Evolutionary conservation across 2,113 vertebrate species (phyloP), one percentile per base, ranked within the genome.

Genomic region (Ptilorrhoa leucosticta): DNA sequence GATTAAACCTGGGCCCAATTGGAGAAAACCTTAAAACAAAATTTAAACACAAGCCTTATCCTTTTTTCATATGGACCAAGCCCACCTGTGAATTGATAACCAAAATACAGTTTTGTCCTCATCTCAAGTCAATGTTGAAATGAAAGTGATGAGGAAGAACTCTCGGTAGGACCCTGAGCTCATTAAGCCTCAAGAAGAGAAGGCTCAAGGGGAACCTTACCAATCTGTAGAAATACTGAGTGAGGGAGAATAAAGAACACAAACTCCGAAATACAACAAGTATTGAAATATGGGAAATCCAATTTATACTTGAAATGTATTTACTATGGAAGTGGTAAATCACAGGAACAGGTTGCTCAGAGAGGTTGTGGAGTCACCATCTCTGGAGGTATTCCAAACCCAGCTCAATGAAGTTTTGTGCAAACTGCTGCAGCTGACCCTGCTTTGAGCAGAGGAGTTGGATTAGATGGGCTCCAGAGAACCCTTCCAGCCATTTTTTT

Each of bases 1-100:
- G n/a, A 39, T 33, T 70, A 57, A 93, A 75, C 19, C 57, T 56
- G 44, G 6, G 15, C 28, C 12, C 2, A 0, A 0, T 3, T 69
- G 54, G 44, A 61, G 51, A 77, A 69, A 28, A 66, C 40, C 18
- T 44, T 39, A 83, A 63, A 83, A 4, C 21, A 81, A 13, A 16
- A 73, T 27, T 17, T 77, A 33, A 48, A 70, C 3, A 30, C 83
- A 14, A 47, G 44, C 37, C 19, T 89, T 22, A 44, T 39, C 8
- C 33, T 68, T 60, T 48, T 45, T 37, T 51, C 11, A n/a, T 19
- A 54, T 3, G 33, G 15, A 66, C 42, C 11, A 57, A 86, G 13
- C 7, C 30, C 16, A 54, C 4, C 27, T 37, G 50, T 73, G 45
- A 83, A 58, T n/a, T 3, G 2, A 15, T 30, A 81, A 51, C 20